phyloP scores from a whole-genome alignment of 92 coral and sea anemone genomes.

The Epizoanthus rinbou region DNA sequence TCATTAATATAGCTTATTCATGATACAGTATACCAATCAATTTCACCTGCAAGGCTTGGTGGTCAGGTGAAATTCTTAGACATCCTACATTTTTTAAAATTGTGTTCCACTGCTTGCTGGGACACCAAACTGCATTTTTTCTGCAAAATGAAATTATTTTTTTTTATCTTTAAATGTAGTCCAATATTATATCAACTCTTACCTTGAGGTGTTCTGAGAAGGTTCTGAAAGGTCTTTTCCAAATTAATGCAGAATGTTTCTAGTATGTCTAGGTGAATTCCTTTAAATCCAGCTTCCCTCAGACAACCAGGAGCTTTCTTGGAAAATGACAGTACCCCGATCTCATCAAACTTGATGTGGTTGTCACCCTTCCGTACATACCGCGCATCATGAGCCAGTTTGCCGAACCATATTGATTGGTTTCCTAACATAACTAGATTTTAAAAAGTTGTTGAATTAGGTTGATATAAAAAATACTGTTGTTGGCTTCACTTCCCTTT shows the following conservation, averaged over 20 bases:
- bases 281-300: conserved; percentile 49
- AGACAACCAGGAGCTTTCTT: conserved; percentile 45
- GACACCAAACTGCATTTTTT: too few species aligned
- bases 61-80: too few species aligned
- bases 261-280: conserved; percentile 46
- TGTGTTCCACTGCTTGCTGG: too few species aligned
- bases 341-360: conserved; percentile 59
- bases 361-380: conserved; percentile 36
- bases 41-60: too few species aligned
- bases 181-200: not conserved
- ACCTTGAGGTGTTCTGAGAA: conserved; percentile 26
- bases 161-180: too few species aligned
- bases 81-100: too few species aligned
- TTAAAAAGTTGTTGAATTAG: not conserved
- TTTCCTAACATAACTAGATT: not conserved
- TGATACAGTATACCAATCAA: too few species aligned
- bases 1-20: too few species aligned
- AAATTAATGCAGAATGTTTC: conserved; percentile 5
- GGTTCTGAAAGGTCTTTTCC: conserved; percentile 12
- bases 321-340: conserved; percentile 54
- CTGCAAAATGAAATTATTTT: too few species aligned
- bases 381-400: not conserved
- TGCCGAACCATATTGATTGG: not conserved
- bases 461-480: too few species aligned
- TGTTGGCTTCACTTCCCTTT: too few species aligned